Percentiles rank a stretch among this genome's conserved stretches.
Conservation (phyloP, 23 tunicate genomes). For the Phallusia fumigata region DNA sequence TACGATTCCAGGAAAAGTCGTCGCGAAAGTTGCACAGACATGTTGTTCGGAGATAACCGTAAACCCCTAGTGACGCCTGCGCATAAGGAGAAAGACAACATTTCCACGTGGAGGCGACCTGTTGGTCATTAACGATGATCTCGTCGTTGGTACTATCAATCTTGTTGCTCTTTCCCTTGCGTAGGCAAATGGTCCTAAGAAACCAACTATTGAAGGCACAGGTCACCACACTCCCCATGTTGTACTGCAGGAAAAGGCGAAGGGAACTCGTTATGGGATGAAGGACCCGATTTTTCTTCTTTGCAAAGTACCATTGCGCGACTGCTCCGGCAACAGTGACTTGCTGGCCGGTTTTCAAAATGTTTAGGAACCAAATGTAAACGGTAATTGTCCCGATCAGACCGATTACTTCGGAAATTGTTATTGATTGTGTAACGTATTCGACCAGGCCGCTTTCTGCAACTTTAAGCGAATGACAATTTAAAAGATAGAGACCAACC, state of each 20-base stretch:
- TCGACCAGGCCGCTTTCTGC: constrained; percentile 13
- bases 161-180: constrained; percentile 6
- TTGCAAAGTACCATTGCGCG: constrained; percentile 65
- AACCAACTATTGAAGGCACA: constrained; percentile 29
- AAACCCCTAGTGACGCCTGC: constrained; percentile 59
- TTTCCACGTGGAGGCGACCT: background rate
- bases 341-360: constrained; percentile 36
- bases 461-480: constrained; percentile 33
- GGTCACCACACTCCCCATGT: constrained; percentile 59
- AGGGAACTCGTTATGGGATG: constrained; percentile 54
- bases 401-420: background rate
- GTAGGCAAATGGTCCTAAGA: background rate
- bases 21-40: constrained; percentile 23
- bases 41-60: constrained; percentile 41
- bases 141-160: background rate
- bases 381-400: background rate
- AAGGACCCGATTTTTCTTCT: background rate
- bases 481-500: constrained; percentile 8
- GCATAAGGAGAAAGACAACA: constrained; percentile 37
- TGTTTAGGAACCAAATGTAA: constrained; percentile 40
- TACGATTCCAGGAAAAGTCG: background rate
- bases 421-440: background rate
- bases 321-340: constrained; percentile 58
- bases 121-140: background rate
- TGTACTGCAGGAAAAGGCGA: constrained; percentile 18